Percentiles rank a stretch among this genome's conserved stretches.
These are phyloP conservation scores for Nannobrachium achirus DNA, from an alignment of 2,113 vertebrate genomes.

Conservation along the genomic window DNA sequence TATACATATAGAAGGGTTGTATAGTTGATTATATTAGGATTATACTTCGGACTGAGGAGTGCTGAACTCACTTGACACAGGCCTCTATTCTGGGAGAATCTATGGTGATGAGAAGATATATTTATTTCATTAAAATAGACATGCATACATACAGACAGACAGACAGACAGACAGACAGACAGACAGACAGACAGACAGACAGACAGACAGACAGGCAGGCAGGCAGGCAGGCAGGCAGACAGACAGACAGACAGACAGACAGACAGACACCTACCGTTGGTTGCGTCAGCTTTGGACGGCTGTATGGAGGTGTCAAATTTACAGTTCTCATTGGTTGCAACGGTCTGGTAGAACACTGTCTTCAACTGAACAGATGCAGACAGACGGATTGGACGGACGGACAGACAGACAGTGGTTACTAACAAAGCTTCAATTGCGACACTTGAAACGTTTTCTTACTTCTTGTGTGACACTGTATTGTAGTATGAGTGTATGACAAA, in stretches of 20 bases:
- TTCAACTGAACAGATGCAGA: constrained; percentile 80
- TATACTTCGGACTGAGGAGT: too few relatives aligned
- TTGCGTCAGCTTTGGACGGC: constrained; percentile 12
- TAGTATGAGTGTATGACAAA: too few relatives aligned
- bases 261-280: constrained; percentile 19
- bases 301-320: constrained; percentile 81
- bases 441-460: too few relatives aligned
- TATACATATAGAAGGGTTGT: background rate
- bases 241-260: constrained; percentile 2
- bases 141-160: too few relatives aligned
- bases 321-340: constrained; percentile 77
- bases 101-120: background rate
- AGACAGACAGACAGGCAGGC: too few relatives aligned
- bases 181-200: background rate
- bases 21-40: too few relatives aligned
- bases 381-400: background rate
- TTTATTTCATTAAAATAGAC: too few relatives aligned
- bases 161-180: background rate
- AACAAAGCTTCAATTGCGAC: too few relatives aligned
- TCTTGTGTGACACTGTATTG: too few relatives aligned
- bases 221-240: background rate
- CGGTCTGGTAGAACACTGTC: constrained; percentile 85
- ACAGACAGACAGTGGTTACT: background rate
- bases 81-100: background rate
- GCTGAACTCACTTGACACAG: background rate